A percentile compares a stretch with the other conserved stretches of the same genome.
phyloP scores from a whole-genome alignment of 2,797 vertebrate species.

The Sebastes steindachneri region DNA sequence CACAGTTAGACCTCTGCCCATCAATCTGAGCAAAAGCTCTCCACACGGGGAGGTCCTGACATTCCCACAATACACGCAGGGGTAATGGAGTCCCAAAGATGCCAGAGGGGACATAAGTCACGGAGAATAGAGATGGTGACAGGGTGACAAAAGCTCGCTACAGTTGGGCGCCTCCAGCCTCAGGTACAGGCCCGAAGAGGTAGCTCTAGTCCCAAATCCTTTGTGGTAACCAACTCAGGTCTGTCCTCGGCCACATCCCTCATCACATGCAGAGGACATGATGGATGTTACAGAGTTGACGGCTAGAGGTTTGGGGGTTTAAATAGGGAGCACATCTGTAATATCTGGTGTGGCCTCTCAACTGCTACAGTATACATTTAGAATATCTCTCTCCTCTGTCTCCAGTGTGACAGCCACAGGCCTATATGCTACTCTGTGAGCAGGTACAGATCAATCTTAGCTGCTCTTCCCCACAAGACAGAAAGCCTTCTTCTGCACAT shows the following conservation, averaged over 20 bases:
- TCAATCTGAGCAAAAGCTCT: slow-evolving; percentile 65
- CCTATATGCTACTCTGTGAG: slow-evolving; percentile 33
- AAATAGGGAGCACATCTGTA: slow-evolving; percentile 61
- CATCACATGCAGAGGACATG: slow-evolving; percentile 35
- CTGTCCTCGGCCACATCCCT: slow-evolving; percentile 33
- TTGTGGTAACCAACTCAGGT: slow-evolving; percentile 31
- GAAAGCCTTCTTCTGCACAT: slow-evolving; percentile 2
- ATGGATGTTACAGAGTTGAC: slow-evolving; percentile 66
- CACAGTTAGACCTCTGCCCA: slow-evolving; percentile 65
- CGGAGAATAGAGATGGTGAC: slow-evolving; percentile 66
- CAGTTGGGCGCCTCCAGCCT: slow-evolving; percentile 34
- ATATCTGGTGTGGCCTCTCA: slow-evolving; percentile 57
- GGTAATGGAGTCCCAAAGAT: slow-evolving; percentile 72
- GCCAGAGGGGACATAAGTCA: slow-evolving; percentile 71
- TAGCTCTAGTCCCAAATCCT: slow-evolving; percentile 33
- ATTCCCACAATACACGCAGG: slow-evolving; percentile 65
- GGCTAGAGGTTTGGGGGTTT: slow-evolving; percentile 64
- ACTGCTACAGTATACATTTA: slow-evolving; percentile 47
- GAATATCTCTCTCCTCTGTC: slow-evolving; percentile 45
- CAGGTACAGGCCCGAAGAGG: slow-evolving; percentile 32
- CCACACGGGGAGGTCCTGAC: slow-evolving; percentile 57
- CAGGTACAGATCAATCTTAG: slow-evolving; percentile 43
- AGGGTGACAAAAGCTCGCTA: slow-evolving; percentile 60
- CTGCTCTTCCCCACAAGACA: slow-evolving; percentile 11
- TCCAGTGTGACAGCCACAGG: slow-evolving; percentile 52